A percentile compares a stretch with the other conserved stretches of the same genome.
Conservation (phyloP, 2,888 invertebrate species). For the Salpingus planirostris region DNA sequence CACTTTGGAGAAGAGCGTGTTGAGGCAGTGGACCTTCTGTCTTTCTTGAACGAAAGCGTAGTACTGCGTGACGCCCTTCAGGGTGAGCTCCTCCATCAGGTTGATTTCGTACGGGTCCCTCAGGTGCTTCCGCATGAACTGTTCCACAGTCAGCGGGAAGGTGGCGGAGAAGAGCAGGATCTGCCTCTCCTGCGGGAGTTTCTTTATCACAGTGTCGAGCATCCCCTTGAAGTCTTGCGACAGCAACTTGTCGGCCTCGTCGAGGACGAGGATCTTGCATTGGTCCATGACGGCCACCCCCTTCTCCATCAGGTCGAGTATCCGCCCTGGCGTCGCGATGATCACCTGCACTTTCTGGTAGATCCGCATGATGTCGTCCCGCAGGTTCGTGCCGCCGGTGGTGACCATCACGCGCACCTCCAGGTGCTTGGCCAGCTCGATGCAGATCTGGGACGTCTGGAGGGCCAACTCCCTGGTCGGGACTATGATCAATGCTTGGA, state of each 20-base stretch:
- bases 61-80: slow-evolving; percentile 99
- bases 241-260: slow-evolving; percentile 98
- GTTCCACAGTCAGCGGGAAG: slow-evolving; percentile 96
- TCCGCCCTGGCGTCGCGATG: slow-evolving; percentile 98
- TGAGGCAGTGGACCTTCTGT: slow-evolving; percentile 99
- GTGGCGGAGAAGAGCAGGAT: slow-evolving; percentile 98
- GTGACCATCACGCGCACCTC: slow-evolving; percentile 98
- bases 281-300: slow-evolving; percentile 69
- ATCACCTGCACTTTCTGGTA: slow-evolving; percentile 99
- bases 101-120: slow-evolving; percentile 98
- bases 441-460: slow-evolving; percentile 99
- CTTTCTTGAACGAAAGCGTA: slow-evolving; percentile 99
- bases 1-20: slow-evolving; percentile 98
- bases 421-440: slow-evolving; percentile 96
- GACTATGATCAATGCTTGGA: slow-evolving; percentile 97
- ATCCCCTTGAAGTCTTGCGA: slow-evolving; percentile 96
- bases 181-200: slow-evolving; percentile 91
- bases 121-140: slow-evolving; percentile 98
- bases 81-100: slow-evolving; percentile 97
- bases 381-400: slow-evolving; percentile 94
- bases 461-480: slow-evolving; percentile 97
- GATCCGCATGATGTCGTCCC: slow-evolving; percentile 99
- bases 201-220: slow-evolving; percentile 93
- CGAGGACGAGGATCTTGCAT: slow-evolving; percentile 94
- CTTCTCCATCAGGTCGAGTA: slow-evolving; percentile 99